Percentiles rank a stretch among this genome's conserved stretches.
These are phyloP conservation scores for Hedya salicella DNA, from an alignment of 2,888 invertebrate species.

Conservation along the genomic window DNA sequence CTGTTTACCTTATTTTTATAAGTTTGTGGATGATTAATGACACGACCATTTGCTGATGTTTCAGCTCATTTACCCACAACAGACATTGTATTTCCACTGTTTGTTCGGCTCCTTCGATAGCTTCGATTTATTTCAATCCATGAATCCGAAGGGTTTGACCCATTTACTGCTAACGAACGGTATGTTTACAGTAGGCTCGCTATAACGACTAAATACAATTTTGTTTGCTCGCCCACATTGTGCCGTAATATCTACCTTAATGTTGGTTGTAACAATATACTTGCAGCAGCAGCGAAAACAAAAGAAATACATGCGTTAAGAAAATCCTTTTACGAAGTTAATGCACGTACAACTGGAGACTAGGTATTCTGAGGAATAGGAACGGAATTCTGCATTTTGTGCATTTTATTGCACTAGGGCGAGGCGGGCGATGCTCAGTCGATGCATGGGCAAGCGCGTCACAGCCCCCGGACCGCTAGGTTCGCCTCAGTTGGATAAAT, in stretches of 20 bases:
- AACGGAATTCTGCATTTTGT: neutral
- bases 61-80: conserved; percentile 1
- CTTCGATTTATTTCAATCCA: conserved; percentile 18
- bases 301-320: neutral
- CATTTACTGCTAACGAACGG: conserved; percentile 32
- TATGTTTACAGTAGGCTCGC: conserved; percentile 29
- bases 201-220: conserved; percentile 23
- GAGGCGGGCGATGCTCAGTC: neutral
- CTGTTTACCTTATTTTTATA: no score
- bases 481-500: conserved; percentile 32
- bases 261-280: neutral
- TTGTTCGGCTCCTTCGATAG: conserved; percentile 11
- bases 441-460: neutral
- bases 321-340: neutral
- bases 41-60: neutral
- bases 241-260: neutral
- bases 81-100: neutral
- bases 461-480: conserved; percentile 5
- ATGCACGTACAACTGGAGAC: conserved; percentile 1
- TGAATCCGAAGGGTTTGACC: conserved; percentile 35
- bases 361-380: conserved; percentile 1
- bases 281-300: neutral
- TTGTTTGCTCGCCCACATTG: conserved; percentile 17
- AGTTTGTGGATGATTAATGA: no score
- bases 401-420: neutral